Base-by-base conservation (phyloP, 2,113 vertebrate species). In the Dromiciops gliroides region DNA sequence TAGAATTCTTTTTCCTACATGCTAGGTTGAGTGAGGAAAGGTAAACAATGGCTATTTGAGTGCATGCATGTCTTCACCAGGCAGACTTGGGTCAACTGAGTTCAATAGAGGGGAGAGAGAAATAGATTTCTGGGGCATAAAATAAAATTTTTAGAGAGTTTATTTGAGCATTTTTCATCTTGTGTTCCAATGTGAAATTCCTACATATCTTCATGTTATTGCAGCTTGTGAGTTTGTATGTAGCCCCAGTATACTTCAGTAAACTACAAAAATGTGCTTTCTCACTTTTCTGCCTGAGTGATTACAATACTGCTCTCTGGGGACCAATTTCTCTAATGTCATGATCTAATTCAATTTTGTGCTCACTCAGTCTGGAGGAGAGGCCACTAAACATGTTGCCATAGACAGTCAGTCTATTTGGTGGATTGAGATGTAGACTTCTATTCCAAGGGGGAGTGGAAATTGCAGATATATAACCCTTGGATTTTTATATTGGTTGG, bases 311-410 rank as follows among this genome's bases (percentile, higher is more conserved):
- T 94, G 97, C 98, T 98, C 97, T 98, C 97, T 26, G 91, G 98
- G 97, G 98, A 98, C 94, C 97, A 96, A 93, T 98, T 98, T 98
- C 98, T 98, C 97, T 98, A 98, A 98, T 98, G 98, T 97, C 28
- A 67, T 97, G 97, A 97, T 96, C 97, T 98, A 98, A 98, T 98
- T 98, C 98, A 98, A 98, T 98, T 98, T 98, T 98, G 96, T 83
- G 97, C 94, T 98, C 96, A 49, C 75, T 98, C 94, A 16, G 49
- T 98, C 94, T 93, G 94, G 97, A 98, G 96, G 96, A 96, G 97
- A 98, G 97, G 93, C 92, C 51, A 56, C 23, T 96, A 92, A 95
- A 51, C 56, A 31, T 95, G 89, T 75, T 93, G 92, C n/a, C 7
- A 52, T 9, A 96, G 93, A 31, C 53, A 95, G 95, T 56, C 37